Evolutionary conservation across 2,888 invertebrate genomes (phyloP).

Genomic region (Physocephala rufipes): DNA sequence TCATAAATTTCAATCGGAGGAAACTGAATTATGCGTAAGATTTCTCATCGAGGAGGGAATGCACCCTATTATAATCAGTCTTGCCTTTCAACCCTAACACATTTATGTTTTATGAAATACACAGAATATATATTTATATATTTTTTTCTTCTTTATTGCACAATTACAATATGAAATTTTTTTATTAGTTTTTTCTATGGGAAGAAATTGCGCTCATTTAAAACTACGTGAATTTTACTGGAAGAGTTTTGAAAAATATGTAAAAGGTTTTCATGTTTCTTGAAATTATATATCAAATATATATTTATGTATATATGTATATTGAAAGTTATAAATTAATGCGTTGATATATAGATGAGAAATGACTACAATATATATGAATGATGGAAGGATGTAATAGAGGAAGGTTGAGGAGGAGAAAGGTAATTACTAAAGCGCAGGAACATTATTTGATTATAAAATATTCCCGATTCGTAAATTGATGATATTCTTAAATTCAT

Average conservation of each 20-base stretch:
- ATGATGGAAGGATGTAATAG: background rate
- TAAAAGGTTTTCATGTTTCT: background rate
- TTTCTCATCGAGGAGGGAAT: too few relatives aligned
- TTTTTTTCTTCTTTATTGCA: constrained; percentile 59
- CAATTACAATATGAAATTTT: constrained; percentile 55
- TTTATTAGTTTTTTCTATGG: constrained; percentile 32
- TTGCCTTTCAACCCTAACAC: too few relatives aligned
- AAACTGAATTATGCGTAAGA: too few relatives aligned
- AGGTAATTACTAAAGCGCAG: constrained; percentile 11
- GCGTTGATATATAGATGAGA: background rate
- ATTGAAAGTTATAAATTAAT: too few relatives aligned
- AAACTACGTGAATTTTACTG: constrained; percentile 14
- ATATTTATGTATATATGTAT: too few relatives aligned
- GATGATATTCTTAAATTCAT: too few relatives aligned
- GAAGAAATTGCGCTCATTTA: constrained; percentile 43
- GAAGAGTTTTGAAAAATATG: background rate
- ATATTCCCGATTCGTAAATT: constrained; percentile 17
- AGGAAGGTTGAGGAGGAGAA: background rate
- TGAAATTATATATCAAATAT: too few relatives aligned
- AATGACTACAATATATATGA: background rate
- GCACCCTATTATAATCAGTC: too few relatives aligned
- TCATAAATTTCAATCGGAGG: too few relatives aligned
- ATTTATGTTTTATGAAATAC: too few relatives aligned
- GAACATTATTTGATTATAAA: constrained; percentile 20
- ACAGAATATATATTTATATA: constrained; percentile 40